A percentile compares a stretch with the other conserved stretches of the same genome.
Evolutionary conservation across 2,888 invertebrate genomes (phyloP).

Genomic region (Eristalinus sepulchralis): DNA sequence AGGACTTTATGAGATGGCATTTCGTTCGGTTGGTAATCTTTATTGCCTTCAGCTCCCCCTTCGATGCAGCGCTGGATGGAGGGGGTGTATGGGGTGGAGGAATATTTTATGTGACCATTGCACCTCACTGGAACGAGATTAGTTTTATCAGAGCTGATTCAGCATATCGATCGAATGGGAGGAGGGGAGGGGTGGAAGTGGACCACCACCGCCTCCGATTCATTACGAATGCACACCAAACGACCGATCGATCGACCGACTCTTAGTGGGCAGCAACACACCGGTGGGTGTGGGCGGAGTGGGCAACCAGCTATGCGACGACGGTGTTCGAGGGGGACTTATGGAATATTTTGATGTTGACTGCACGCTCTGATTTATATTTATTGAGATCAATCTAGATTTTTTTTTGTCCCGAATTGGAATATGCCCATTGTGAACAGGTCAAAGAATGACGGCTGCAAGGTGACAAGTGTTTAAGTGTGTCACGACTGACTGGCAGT

Average conservation of each 20-base stretch:
- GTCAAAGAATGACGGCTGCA: conserved; percentile 19
- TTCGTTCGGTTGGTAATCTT: conserved; percentile 70
- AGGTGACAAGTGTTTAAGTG: conserved; percentile 25
- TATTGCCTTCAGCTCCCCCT: conserved; percentile 57
- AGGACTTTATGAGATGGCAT: conserved; percentile 58
- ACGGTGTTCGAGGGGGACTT: conserved; percentile 39
- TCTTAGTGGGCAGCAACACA: background rate
- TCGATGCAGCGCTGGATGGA: no score
- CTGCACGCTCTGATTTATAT: conserved; percentile 28
- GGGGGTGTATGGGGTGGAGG: conserved; percentile 34
- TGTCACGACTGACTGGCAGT: conserved; percentile 1
- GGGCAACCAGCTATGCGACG: conserved; percentile 30
- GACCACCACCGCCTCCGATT: conserved; percentile 14
- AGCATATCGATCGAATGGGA: conserved; percentile 48
- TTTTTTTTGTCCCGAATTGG: conserved; percentile 8
- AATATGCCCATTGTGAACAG: conserved; percentile 18
- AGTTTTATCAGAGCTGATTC: conserved; percentile 67
- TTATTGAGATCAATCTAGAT: conserved; percentile 45
- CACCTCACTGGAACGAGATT: conserved; percentile 66
- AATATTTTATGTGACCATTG: conserved; percentile 68
- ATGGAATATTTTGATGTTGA: conserved; percentile 31
- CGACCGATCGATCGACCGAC: background rate
- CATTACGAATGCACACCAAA: conserved; percentile 37
- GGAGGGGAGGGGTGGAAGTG: conserved; percentile 18
- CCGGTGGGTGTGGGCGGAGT: conserved; percentile 12